Base-by-base conservation (phyloP, 2,888 invertebrate species). In the Eristalis arbustorum region DNA sequence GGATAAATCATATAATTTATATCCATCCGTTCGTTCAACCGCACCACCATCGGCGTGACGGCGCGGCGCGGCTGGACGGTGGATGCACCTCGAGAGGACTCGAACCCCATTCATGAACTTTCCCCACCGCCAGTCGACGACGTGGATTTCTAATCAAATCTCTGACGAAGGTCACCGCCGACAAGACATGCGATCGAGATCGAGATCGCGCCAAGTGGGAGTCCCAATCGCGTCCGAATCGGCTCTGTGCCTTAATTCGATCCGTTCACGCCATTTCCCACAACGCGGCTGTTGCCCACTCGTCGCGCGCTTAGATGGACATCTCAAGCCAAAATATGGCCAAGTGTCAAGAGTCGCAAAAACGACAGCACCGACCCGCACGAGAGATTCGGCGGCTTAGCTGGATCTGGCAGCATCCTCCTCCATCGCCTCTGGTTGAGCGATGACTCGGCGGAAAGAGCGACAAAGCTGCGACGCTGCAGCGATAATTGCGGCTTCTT, bases 1-100 rank as follows among this genome's bases (percentile, higher is more conserved):
- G 87, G 87, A 87, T 87, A 87, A 87, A 87, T 87, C 87, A 87
- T 87, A 75, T 82, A 82, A 82, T 83, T 87, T 87, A 87, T 74
- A 68, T 87, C 76, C 73, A 74, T 81, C 67, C 82, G 82, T 82
- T 87, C 82, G 85, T 82, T 87, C 82, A 87, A 82, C 82, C 63
- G 73, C 66, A 62, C 57, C 14, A 63, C 31, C 31, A 31, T 8
- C 31, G 1, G 31, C 31, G 31, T 31, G 31, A 31, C 31, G 31
- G 31, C 8, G 31, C 8, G 31, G 31, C 31, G 25, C 25, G 3
- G 25, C 8, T 10, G 31, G 10, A 11, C 25, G 42, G 57, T 23
- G 66, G 23, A 71, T 34, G 74, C 62, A 84, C 80, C 71, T 62
- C 67, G 71, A 80, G 84, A 66, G 18, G n/a, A 25, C 72, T 57